Evolutionary conservation across 2,113 vertebrate species (phyloP), one percentile per base, ranked within the genome.

Genomic region (Corythornis madagascariensis): DNA sequence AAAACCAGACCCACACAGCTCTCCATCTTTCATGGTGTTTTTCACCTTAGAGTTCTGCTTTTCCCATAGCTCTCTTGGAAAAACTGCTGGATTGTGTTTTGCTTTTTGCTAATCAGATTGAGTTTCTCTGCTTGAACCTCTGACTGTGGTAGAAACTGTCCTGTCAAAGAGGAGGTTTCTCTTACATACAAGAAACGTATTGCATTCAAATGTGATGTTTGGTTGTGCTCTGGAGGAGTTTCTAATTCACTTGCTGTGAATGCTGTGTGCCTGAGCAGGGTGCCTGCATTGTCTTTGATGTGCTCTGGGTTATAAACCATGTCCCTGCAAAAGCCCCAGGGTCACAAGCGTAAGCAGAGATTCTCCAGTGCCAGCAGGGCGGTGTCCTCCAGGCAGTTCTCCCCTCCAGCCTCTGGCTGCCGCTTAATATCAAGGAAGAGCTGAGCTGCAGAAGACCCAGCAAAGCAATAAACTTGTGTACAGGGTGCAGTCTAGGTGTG

Each of bases 281-380:
- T 43, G 20, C 21, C 29, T 72, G 16, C 2, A 0, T 57, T 50
- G 35, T 16, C 19, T 65, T n/a, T 76, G 29, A 6, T 45, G 56
- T 4, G n/a, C 11, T 86, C 72, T 88, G 55, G 3, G 31, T 70
- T 71, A 8, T 48, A 60, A 7, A 6, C 19, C 1, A 0, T 22
- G 24, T 31, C 80, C n/a, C 61, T 29, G 8, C 21, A 47, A 42
- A 56, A n/a, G 19, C 45, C 1, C 0, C 3, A 25, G 65, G 76
- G 56, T 31, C 5, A 3, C 0, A 0, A 33, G 76, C 24, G 24
- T 50, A 57, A 56, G 66, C 71, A 31, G 52, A 26, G 40, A 21
- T 25, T 5, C 12, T 29, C 11, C 0, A 0, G 5, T 4, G 4
- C 33, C 15, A 7, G 24, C 25, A 28, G 10, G 48, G 10, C 6